Evolutionary conservation across 2,888 invertebrate species (phyloP).

Genomic region (Acrobasis consociella): DNA sequence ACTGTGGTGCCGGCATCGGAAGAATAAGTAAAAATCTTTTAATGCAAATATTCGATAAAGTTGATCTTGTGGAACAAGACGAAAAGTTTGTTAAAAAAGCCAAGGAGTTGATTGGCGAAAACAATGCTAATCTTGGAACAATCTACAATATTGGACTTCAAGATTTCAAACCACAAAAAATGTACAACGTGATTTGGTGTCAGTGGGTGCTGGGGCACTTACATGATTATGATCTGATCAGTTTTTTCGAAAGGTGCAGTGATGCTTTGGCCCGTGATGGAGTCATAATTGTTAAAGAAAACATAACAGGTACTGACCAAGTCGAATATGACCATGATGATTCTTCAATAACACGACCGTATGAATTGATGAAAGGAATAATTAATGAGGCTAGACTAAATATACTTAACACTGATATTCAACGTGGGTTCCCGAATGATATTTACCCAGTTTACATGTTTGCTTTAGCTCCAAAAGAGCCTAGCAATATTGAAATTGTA

Average conservation of each 20-base stretch:
- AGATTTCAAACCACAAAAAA: slow-evolving; percentile 89
- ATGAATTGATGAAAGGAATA: slow-evolving; percentile 83
- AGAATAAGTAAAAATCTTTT: slow-evolving; percentile 94
- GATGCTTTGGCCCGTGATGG: slow-evolving; percentile 51
- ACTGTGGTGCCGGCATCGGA: slow-evolving; percentile 99
- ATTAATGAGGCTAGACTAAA: slow-evolving; percentile 88
- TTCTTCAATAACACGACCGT: slow-evolving; percentile 94
- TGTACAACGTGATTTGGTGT: slow-evolving; percentile 97
- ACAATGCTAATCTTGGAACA: slow-evolving; percentile 84
- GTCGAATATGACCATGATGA: slow-evolving; percentile 91
- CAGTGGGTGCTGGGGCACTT: slow-evolving; percentile 98
- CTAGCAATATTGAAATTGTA: slow-evolving; percentile 12
- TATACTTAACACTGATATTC: slow-evolving; percentile 86
- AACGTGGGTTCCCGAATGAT: slow-evolving; percentile 92
- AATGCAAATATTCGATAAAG: slow-evolving; percentile 88
- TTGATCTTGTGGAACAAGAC: slow-evolving; percentile 97
- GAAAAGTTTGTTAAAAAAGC: slow-evolving; percentile 90
- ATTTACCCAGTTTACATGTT: slow-evolving; percentile 95
- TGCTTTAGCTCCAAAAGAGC: slow-evolving; percentile 83
- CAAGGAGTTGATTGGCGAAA: slow-evolving; percentile 66
- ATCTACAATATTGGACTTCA: slow-evolving; percentile 90
- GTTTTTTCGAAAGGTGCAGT: slow-evolving; percentile 87
- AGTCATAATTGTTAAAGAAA: slow-evolving; percentile 83
- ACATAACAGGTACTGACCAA: slow-evolving; percentile 86
- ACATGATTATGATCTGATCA: slow-evolving; percentile 90